These are phyloP conservation scores for Stigmatopora argus DNA, from an alignment of 2,113 vertebrate genomes.

Conservation along the genomic window DNA sequence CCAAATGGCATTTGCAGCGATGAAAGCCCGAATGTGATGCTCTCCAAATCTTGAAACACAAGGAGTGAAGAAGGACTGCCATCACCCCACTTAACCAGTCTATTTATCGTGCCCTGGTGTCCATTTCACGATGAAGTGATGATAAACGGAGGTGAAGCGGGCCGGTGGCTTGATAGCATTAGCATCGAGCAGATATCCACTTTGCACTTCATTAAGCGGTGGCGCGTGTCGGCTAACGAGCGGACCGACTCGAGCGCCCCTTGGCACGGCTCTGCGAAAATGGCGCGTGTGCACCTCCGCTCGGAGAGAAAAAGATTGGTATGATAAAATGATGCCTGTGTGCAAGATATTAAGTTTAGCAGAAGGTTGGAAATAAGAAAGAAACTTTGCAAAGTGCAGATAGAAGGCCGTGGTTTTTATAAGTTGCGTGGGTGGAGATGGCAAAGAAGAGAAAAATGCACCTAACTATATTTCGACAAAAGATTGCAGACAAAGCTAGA, in stretches of 20 bases:
- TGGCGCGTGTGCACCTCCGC: background rate
- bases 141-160: constrained; percentile 50
- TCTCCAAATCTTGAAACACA: constrained; percentile 22
- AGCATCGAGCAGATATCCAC: constrained; percentile 61
- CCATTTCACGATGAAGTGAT: constrained; percentile 44
- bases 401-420: constrained; percentile 29
- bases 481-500: constrained; percentile 38
- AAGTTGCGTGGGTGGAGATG: constrained; percentile 41
- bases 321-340: background rate
- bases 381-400: constrained; percentile 29
- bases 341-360: constrained; percentile 4
- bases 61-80: constrained; percentile 5
- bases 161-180: constrained; percentile 59
- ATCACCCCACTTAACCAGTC: background rate
- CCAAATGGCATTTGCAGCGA: background rate
- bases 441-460: constrained; percentile 40
- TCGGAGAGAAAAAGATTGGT: background rate
- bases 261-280: constrained; percentile 43
- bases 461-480: constrained; percentile 43
- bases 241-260: constrained; percentile 53
- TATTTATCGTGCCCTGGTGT: constrained; percentile 27
- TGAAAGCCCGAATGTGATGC: background rate
- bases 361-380: constrained; percentile 9
- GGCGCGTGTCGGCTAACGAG: constrained; percentile 56
- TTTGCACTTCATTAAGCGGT: constrained; percentile 66